phyloP scores from a whole-genome alignment of 2,113 vertebrate species.

The Oenanthe melanoleuca region DNA sequence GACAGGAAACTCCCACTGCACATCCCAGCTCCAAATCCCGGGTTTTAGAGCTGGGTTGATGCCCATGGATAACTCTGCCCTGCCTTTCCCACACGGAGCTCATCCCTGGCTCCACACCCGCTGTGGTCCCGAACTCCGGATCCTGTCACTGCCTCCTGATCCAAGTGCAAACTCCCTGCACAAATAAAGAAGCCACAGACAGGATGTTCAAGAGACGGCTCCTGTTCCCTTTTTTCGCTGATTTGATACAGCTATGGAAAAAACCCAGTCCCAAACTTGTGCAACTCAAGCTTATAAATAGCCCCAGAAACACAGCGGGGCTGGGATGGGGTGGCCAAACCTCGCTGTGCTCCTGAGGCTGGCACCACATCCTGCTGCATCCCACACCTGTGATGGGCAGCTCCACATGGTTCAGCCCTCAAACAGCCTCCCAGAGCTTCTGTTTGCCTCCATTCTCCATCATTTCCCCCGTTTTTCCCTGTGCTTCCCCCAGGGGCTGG shows the following conservation, averaged over 20 bases:
- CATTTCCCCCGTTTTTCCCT: fast-evolving
- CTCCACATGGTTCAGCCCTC: fast-evolving
- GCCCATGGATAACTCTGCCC: neutral
- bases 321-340: neutral
- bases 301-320: neutral
- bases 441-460: fast-evolving
- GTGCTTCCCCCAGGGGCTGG: neutral
- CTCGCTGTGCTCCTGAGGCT: fast-evolving
- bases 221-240: neutral
- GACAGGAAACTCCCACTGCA: fast-evolving
- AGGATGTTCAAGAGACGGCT: neutral
- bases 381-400: neutral
- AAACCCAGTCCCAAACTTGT: neutral
- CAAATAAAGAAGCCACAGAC: neutral
- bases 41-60: neutral
- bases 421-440: too few relatives aligned
- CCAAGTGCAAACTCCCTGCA: neutral
- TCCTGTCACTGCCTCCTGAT: neutral
- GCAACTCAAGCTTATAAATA: slow-evolving; percentile 1
- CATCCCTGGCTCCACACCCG: neutral
- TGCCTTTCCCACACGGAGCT: neutral
- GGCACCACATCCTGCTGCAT: fast-evolving
- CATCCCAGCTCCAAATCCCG: neutral
- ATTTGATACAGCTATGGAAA: neutral
- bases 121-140: fast-evolving